These are phyloP conservation scores for Athalia cordata DNA, from an alignment of 2,888 invertebrate species.

Conservation along the genomic window DNA sequence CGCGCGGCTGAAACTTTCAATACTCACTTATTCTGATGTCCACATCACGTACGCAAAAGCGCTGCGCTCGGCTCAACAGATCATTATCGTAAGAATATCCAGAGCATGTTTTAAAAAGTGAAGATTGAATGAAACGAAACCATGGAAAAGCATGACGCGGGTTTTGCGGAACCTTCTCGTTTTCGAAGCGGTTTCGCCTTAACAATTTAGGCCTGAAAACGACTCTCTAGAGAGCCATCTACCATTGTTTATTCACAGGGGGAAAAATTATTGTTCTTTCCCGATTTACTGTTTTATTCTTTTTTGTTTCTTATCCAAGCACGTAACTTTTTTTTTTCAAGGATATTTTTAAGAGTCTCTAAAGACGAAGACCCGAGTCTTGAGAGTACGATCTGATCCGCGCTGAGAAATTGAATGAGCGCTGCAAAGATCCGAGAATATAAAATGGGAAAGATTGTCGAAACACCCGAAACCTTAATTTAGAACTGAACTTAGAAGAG, in stretches of 20 bases:
- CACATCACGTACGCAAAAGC: no score
- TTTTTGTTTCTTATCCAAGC: not conserved
- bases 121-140: slow-evolving; percentile 26
- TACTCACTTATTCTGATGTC: no score
- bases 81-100: not conserved
- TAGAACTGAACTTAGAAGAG: no score
- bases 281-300: slow-evolving; percentile 48
- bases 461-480: no score
- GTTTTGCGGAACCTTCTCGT: not conserved
- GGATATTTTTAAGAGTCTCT: slow-evolving; percentile 26
- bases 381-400: not conserved
- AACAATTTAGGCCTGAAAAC: slow-evolving; percentile 48
- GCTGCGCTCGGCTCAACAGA: not conserved
- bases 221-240: slow-evolving; percentile 54
- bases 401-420: not conserved
- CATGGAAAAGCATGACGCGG: slow-evolving; percentile 4
- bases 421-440: no score
- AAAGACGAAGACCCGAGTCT: not conserved
- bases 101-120: slow-evolving; percentile 9
- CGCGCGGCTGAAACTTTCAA: no score
- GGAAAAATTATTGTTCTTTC: slow-evolving; percentile 55
- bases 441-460: no score
- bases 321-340: not conserved
- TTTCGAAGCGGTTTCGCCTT: slow-evolving; percentile 10
- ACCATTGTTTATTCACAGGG: slow-evolving; percentile 53